These are phyloP conservation scores for Solenopsis fugax DNA, from an alignment of 1,140 invertebrate genomes.

Conservation along the genomic window DNA sequence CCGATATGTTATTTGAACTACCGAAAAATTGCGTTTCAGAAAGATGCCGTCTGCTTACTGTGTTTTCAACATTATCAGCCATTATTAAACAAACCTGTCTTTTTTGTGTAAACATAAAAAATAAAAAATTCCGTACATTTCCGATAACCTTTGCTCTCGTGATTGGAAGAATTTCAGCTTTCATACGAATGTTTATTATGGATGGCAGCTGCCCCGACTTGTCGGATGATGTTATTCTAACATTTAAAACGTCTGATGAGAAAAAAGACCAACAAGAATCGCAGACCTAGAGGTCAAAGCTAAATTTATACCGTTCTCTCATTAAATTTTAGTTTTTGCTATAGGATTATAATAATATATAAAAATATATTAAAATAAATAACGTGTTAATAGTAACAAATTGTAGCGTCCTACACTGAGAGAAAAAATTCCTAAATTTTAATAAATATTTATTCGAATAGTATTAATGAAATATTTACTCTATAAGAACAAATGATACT, in stretches of 20 bases:
- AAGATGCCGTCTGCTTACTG: neutral
- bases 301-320: neutral
- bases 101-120: neutral
- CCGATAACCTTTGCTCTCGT: constrained; percentile 21
- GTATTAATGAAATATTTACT: no score
- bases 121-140: neutral
- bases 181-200: constrained; percentile 14
- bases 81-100: constrained; percentile 5
- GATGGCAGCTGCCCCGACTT: neutral
- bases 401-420: no score
- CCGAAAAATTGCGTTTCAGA: constrained; percentile 22
- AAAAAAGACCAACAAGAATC: constrained; percentile 18
- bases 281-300: neutral
- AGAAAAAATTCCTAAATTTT: no score
- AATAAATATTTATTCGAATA: no score
- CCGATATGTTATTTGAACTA: constrained; percentile 6
- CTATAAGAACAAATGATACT: no score
- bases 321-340: neutral
- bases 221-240: constrained; percentile 34
- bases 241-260: neutral
- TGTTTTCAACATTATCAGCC: constrained; percentile 6
- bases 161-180: neutral
- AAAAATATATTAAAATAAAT: no score
- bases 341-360: neutral
- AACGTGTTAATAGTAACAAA: no score